These are phyloP conservation scores for Styela plicata DNA, from an alignment of 23 tunicate species.

Conservation along the genomic window DNA sequence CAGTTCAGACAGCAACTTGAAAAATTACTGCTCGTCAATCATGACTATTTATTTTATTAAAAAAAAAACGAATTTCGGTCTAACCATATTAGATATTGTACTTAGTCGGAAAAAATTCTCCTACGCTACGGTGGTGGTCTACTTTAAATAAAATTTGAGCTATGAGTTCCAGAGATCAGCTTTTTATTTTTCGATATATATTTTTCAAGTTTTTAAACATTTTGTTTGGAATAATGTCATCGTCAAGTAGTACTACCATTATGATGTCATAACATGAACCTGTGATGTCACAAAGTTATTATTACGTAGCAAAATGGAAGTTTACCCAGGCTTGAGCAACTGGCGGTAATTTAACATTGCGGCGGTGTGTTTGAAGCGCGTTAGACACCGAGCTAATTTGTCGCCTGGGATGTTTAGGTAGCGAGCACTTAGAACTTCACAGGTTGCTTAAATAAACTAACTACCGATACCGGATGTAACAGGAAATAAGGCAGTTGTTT, in stretches of 20 bases:
- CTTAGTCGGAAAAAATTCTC: too few species aligned
- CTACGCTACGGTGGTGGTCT: too few species aligned
- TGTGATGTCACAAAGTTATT: neutral
- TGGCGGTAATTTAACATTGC: neutral
- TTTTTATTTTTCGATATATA: too few species aligned
- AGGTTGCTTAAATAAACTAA: neutral
- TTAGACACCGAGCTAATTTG: neutral
- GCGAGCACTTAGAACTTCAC: neutral
- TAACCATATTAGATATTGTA: too few species aligned
- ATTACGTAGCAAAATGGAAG: neutral
- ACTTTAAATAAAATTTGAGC: too few species aligned
- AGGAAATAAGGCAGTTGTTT: neutral
- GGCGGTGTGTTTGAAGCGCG: neutral
- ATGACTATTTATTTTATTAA: too few species aligned
- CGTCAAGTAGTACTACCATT: too few species aligned
- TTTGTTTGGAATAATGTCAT: too few species aligned
- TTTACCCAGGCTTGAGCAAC: neutral
- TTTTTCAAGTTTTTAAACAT: too few species aligned
- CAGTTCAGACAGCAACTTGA: neutral
- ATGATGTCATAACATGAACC: too few species aligned
- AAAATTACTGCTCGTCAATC: neutral
- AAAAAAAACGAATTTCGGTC: too few species aligned
- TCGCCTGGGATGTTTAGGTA: neutral
- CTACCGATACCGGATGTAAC: neutral
- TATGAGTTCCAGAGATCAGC: too few species aligned